Conservation (phyloP, 2,797 vertebrate species). For the Prionace glauca region DNA sequence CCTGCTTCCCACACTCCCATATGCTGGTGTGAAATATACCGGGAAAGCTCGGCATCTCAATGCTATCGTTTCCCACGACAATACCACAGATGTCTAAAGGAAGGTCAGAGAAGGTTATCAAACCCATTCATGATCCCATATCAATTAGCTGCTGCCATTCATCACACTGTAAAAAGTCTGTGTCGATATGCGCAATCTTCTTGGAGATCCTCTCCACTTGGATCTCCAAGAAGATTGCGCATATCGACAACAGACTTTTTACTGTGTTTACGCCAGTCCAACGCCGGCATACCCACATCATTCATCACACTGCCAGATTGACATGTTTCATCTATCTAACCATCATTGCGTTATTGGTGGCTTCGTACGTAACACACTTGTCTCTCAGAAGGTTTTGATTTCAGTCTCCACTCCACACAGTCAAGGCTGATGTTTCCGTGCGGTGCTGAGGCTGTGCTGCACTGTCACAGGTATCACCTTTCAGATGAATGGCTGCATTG, state of each 20-base stretch:
- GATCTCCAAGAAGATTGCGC: no score
- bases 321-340: not conserved
- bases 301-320: not conserved
- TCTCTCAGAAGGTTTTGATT: not conserved
- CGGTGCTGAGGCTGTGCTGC: not conserved
- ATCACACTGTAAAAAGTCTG: no score
- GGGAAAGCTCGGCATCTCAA: not conserved
- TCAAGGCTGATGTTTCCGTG: not conserved
- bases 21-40: not conserved
- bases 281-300: no score
- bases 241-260: no score
- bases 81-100: not conserved
- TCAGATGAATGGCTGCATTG: not conserved
- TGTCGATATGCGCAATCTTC: no score
- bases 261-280: no score
- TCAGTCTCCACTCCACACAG: not conserved
- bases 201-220: no score
- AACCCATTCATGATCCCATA: not conserved
- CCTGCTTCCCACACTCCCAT: not conserved
- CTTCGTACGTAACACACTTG: not conserved
- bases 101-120: not conserved
- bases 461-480: not conserved
- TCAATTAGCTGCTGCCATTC: not conserved
- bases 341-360: not conserved
- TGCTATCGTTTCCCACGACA: not conserved